Percentiles rank a stretch among this genome's conserved stretches.
phyloP scores from a whole-genome alignment of 2,797 vertebrate genomes.

The Ctenochaetus hawaiiensis region DNA sequence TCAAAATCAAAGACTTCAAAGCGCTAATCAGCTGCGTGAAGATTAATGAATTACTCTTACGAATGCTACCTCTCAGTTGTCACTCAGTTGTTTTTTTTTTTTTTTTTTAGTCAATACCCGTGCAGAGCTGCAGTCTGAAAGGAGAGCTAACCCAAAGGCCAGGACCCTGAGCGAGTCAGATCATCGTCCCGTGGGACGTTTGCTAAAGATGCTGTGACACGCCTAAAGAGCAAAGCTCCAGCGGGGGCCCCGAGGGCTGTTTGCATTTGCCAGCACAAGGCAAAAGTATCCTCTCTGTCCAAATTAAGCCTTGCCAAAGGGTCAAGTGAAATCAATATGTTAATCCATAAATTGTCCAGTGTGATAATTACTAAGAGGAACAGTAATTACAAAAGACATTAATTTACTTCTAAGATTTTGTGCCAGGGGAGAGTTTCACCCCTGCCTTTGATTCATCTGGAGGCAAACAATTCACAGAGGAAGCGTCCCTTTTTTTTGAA shows the following conservation, averaged over 20 bases:
- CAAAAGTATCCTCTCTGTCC: slow-evolving; percentile 72
- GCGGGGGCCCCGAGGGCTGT: slow-evolving; percentile 62
- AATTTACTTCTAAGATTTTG: slow-evolving; percentile 84
- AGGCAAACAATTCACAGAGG: slow-evolving; percentile 78
- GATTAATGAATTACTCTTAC: slow-evolving; percentile 78
- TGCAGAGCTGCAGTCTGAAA: slow-evolving; percentile 57
- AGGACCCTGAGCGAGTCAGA: slow-evolving; percentile 58
- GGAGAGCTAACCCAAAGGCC: slow-evolving; percentile 67
- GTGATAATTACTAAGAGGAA: slow-evolving; percentile 84
- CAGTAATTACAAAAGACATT: slow-evolving; percentile 87
- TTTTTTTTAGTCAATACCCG: slow-evolving; percentile 65
- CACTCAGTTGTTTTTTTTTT: slow-evolving; percentile 25
- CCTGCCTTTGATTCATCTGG: slow-evolving; percentile 68
- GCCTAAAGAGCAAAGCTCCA: slow-evolving; percentile 70
- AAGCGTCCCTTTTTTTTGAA: slow-evolving; percentile 60
- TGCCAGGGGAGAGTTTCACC: slow-evolving; percentile 73
- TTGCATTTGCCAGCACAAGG: slow-evolving; percentile 73
- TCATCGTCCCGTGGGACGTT: slow-evolving; percentile 67
- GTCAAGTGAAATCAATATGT: slow-evolving; percentile 87
- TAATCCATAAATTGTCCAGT: slow-evolving; percentile 85
- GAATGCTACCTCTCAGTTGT: slow-evolving; percentile 60
- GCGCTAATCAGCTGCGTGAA: slow-evolving; percentile 77
- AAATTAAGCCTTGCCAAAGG: slow-evolving; percentile 79
- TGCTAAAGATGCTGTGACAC: slow-evolving; percentile 76
- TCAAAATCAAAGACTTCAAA: slow-evolving; percentile 82